phyloP scores from a whole-genome alignment of 2,888 invertebrate genomes.

The Merodon equestris region DNA sequence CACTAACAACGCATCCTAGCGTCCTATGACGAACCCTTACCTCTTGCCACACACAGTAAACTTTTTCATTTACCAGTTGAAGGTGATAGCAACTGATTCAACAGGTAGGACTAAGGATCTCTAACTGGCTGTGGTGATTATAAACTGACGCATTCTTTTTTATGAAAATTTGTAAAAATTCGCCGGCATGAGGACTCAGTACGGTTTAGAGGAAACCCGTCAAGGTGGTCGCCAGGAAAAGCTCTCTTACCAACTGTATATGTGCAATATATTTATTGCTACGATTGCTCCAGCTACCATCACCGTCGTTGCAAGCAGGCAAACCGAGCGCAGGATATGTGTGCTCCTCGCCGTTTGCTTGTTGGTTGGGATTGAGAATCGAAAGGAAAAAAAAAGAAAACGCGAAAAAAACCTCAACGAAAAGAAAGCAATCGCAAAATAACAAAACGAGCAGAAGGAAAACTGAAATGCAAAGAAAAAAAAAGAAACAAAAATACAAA shows the following conservation, averaged over 20 bases:
- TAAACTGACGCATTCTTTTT: too few relatives aligned
- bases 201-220: too few relatives aligned
- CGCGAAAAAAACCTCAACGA: constrained; percentile 20
- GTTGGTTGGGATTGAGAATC: constrained; percentile 69
- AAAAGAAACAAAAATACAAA: constrained; percentile 59
- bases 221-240: not conserved
- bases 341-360: constrained; percentile 66
- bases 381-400: constrained; percentile 54
- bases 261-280: constrained; percentile 42
- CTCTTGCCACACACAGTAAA: too few relatives aligned
- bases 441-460: constrained; percentile 58
- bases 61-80: too few relatives aligned
- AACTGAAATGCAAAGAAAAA: constrained; percentile 62
- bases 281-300: too few relatives aligned
- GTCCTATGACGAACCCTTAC: too few relatives aligned
- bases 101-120: too few relatives aligned
- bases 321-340: constrained; percentile 60
- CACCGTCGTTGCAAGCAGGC: constrained; percentile 40
- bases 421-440: constrained; percentile 60
- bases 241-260: constrained; percentile 53
- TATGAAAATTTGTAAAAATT: too few relatives aligned
- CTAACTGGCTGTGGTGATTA: too few relatives aligned
- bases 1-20: too few relatives aligned
- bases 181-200: too few relatives aligned
- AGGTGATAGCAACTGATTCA: too few relatives aligned